These are phyloP conservation scores for Struthio camelus DNA, from an alignment of 2,113 vertebrate genomes.

Conservation along the genomic window DNA sequence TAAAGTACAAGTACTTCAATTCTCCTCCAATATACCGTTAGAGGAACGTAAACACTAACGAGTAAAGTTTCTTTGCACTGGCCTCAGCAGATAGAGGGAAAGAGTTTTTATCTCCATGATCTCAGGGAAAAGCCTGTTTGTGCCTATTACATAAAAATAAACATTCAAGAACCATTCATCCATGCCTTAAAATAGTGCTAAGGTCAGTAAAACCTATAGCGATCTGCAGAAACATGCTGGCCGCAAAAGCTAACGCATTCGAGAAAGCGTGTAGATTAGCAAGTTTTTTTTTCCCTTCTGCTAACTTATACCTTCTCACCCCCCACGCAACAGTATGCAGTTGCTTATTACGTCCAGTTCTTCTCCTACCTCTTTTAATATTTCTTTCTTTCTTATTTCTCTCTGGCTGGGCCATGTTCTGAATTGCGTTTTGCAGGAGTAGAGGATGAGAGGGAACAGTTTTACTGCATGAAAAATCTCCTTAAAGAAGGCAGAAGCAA, in stretches of 20 bases:
- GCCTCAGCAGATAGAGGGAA: background rate
- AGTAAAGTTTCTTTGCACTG: background rate
- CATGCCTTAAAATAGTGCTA: background rate
- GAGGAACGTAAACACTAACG: background rate
- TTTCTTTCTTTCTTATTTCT: background rate
- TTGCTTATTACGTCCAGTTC: background rate
- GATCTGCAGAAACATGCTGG: background rate
- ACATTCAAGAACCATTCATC: background rate
- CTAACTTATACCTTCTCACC: background rate
- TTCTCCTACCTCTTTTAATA: background rate
- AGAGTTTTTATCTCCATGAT: background rate
- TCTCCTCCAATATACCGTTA: background rate
- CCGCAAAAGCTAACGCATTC: background rate
- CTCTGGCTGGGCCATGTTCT: background rate
- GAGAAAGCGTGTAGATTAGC: background rate
- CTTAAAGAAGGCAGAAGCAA: background rate
- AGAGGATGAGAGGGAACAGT: background rate
- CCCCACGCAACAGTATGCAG: background rate
- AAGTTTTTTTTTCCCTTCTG: background rate
- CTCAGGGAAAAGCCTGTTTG: background rate
- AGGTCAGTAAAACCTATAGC: rapidly evolving
- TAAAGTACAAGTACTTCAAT: background rate
- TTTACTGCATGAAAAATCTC: background rate
- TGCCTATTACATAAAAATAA: background rate
- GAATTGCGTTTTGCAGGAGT: background rate